Evolutionary conservation across 2,113 vertebrate genomes (phyloP).

Genomic region (Proteles cristata): DNA sequence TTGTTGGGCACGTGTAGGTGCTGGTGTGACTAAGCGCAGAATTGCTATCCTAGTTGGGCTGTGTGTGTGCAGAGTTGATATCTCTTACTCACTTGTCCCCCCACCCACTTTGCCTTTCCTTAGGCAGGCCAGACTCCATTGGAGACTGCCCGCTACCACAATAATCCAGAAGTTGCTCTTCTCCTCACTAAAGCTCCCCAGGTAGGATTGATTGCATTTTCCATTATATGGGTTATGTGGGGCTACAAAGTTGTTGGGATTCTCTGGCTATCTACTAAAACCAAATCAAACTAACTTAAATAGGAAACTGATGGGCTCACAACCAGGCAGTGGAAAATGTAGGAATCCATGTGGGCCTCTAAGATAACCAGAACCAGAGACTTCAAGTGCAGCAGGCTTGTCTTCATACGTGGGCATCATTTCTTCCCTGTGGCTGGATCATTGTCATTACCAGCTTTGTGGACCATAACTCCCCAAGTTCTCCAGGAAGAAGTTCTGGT

Average conservation of each 20-base stretch:
- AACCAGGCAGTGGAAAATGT: background rate
- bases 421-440: background rate
- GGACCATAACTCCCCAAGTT: background rate
- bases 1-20: background rate
- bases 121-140: slow-evolving; percentile 94
- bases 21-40: too few species aligned
- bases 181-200: slow-evolving; percentile 96
- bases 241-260: background rate
- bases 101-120: slow-evolving; percentile 27
- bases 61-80: rapidly evolving
- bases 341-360: background rate
- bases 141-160: slow-evolving; percentile 94
- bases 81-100: background rate
- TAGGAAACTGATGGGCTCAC: background rate
- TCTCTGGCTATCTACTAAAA: background rate
- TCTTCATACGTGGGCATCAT: background rate
- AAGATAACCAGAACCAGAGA: background rate
- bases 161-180: slow-evolving; percentile 95
- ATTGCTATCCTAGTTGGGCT: too few species aligned
- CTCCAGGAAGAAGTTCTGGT: background rate
- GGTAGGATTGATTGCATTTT: slow-evolving; percentile 84
- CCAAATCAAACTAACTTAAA: background rate
- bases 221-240: background rate
- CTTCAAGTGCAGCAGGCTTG: background rate
- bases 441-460: background rate